These are phyloP conservation scores for Platyscelio sp. DNA, from an alignment of 2,888 invertebrate genomes.

Conservation along the genomic window DNA sequence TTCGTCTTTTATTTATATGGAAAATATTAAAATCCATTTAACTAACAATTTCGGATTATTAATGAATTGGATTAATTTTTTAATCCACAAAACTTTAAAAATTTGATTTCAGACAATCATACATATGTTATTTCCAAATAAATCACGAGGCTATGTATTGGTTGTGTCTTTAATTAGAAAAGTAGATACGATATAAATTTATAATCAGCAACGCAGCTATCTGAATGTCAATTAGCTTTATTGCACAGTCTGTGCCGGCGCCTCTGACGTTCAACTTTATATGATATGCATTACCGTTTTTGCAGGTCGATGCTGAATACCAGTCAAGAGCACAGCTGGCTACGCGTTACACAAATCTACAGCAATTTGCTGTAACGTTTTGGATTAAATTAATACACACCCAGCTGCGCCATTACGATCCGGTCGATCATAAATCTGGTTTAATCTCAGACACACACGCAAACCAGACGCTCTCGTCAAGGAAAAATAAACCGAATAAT, in stretches of 20 bases:
- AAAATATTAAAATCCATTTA: no score
- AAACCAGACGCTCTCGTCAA: constrained; percentile 71
- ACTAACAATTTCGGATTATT: no score
- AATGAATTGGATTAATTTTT: no score
- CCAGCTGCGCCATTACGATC: constrained; percentile 78
- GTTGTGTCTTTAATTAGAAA: constrained; percentile 22
- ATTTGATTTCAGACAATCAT: no score
- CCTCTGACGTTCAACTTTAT: constrained; percentile 69
- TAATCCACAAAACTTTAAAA: no score
- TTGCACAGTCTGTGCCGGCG: constrained; percentile 33
- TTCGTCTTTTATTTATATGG: no score
- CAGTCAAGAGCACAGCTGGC: constrained; percentile 74
- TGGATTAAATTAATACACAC: constrained; percentile 80
- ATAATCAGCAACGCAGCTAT: constrained; percentile 35
- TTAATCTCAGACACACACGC: constrained; percentile 79
- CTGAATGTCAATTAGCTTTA: constrained; percentile 71
- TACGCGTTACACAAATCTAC: constrained; percentile 63
- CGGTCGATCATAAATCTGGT: constrained; percentile 79
- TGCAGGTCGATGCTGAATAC: constrained; percentile 65
- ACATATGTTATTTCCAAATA: background rate
- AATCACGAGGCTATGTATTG: background rate
- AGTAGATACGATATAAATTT: constrained; percentile 9
- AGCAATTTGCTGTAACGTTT: constrained; percentile 76
- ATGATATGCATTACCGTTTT: constrained; percentile 67
- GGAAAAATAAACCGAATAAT: constrained; percentile 52